Conservation (phyloP, 2,888 invertebrate species). For the Lamellibrachia satsuma region DNA sequence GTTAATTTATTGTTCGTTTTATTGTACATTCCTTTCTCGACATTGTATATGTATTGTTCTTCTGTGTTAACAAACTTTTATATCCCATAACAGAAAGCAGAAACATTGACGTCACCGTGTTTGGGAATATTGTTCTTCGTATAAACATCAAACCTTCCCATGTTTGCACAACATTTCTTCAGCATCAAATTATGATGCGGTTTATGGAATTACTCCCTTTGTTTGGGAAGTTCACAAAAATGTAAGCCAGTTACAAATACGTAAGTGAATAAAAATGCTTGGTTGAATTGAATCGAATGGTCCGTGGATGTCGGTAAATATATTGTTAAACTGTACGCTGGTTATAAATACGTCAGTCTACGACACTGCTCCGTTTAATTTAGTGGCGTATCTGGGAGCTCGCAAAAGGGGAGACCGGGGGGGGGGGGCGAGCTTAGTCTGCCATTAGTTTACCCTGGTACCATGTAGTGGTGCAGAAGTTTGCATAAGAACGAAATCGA, state of each 20-base stretch:
- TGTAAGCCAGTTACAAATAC: neutral
- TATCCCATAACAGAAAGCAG: neutral
- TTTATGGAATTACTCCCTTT: neutral
- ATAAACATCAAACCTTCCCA: neutral
- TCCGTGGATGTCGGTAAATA: neutral
- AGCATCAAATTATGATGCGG: neutral
- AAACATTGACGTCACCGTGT: neutral
- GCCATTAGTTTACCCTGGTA: too few relatives aligned
- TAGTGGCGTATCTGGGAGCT: too few relatives aligned
- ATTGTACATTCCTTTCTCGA: neutral
- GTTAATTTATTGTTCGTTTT: constrained; percentile 10
- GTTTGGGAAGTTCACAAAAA: neutral
- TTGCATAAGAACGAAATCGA: too few relatives aligned
- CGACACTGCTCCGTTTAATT: too few relatives aligned
- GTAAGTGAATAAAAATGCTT: neutral
- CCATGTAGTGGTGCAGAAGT: too few relatives aligned
- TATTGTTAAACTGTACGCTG: too few relatives aligned
- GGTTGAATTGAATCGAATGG: neutral
- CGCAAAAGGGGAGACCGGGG: too few relatives aligned
- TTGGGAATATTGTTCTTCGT: neutral
- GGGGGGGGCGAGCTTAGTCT: too few relatives aligned
- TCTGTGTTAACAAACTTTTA: neutral
- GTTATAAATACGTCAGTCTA: too few relatives aligned
- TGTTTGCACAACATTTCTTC: neutral
- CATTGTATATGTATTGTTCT: neutral